phyloP scores from a whole-genome alignment of 2,888 invertebrate species.

The Chrysopilus asiliformis region DNA sequence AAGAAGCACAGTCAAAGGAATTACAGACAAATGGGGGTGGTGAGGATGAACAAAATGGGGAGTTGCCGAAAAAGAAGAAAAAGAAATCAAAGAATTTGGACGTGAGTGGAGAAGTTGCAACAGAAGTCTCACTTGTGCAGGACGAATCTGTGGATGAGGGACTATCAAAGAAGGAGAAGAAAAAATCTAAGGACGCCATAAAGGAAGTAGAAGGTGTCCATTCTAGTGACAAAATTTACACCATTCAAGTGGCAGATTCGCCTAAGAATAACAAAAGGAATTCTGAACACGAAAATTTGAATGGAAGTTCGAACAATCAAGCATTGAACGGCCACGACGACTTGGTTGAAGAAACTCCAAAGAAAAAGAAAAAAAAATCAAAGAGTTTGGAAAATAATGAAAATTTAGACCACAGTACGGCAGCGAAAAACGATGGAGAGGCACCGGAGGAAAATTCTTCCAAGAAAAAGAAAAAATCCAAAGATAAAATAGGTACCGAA shows the following conservation, averaged over 20 bases:
- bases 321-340: too few species aligned
- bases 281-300: too few species aligned
- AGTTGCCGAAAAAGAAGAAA: slow-evolving; percentile 23
- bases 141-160: too few species aligned
- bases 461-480: slow-evolving; percentile 17
- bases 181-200: neutral
- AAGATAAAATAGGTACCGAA: slow-evolving; percentile 20
- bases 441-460: slow-evolving; percentile 25
- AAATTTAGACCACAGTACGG: slow-evolving; percentile 24
- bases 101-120: too few species aligned
- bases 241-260: neutral
- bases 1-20: neutral
- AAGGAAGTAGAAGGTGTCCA: neutral
- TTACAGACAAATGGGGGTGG: neutral
- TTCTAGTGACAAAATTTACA: neutral
- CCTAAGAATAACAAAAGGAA: neutral
- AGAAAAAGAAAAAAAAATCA: slow-evolving; percentile 39
- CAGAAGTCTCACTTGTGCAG: too few species aligned
- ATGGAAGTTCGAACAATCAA: neutral
- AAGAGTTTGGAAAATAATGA: slow-evolving; percentile 36
- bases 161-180: too few species aligned
- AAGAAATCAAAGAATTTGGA: too few species aligned
- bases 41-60: slow-evolving; percentile 20
- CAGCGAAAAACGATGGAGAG: slow-evolving; percentile 36
- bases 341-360: slow-evolving; percentile 22